Evolutionary conservation across 2,113 vertebrate species (phyloP).

Genomic region (Tragelaphus buxtoni): DNA sequence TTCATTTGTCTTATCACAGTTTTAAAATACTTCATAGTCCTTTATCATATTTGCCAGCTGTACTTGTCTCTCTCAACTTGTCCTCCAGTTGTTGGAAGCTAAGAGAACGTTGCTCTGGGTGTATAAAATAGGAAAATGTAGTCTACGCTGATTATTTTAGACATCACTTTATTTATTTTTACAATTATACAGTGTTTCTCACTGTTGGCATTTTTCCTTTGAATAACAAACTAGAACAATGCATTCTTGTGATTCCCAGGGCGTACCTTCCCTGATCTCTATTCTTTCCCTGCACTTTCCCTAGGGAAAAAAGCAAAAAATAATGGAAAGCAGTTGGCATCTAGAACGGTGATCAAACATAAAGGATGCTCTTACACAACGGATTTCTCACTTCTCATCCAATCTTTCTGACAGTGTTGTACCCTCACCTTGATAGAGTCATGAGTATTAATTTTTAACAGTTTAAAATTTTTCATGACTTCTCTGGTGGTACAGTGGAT

Average conservation of each 20-base stretch:
- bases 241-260: neutral
- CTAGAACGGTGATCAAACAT: neutral
- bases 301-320: neutral
- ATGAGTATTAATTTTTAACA: neutral
- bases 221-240: neutral
- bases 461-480: neutral
- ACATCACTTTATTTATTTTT: neutral
- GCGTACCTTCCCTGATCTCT: neutral
- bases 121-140: neutral
- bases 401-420: neutral
- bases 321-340: neutral
- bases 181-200: neutral
- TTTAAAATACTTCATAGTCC: neutral
- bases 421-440: neutral
- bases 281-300: neutral
- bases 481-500: neutral
- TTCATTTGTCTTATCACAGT: neutral
- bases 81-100: neutral
- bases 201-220: neutral
- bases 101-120: neutral
- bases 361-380: neutral
- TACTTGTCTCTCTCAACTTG: neutral
- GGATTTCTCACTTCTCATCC: neutral
- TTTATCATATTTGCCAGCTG: neutral
- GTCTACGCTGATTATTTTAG: neutral